Base-by-base conservation (phyloP, 2,797 vertebrate genomes). In the Cheracebus regulus region DNA sequence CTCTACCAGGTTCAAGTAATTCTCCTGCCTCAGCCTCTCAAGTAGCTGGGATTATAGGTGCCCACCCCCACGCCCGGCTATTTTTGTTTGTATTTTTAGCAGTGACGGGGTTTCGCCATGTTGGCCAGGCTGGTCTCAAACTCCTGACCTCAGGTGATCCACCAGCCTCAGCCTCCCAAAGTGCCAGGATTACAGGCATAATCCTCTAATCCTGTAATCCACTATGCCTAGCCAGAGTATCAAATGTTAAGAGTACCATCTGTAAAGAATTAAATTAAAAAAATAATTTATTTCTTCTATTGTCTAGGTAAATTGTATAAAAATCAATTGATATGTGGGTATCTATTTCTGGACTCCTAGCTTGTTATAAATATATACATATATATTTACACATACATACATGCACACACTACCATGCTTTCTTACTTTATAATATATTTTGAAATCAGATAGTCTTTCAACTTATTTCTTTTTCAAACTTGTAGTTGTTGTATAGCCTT, bases 51-150 rank as follows among this genome's bases (percentile, higher is more conserved):
- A 64, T 64, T 64, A n/a, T 64, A 64, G 61, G 14, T 33, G 15
- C 14, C 30, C 30, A 7, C 15, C 30, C 26, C 14, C 14, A n/a
- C 1, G 3, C 15, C 30, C 0, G 7, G 30, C 61, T 33, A 64
- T 33, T 64, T 64, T 64, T 33, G 33, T 64, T 33, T 64, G 14
- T 33, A 64, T n/a, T 64, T 64, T 64, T 64, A n/a, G 61, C n/a
- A 67, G 30, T 0, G 15, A n/a, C 15, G 1, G 7, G 15, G 7
- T 67, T 67, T 67, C 1, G 15, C 30, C 1, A 3, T 33, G 7
- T 67, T 67, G 61, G 61, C 30, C 15, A 67, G 61, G 61, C 15
- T 67, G 7, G 7, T 67, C 30, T 67, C 7, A 7, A 67, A 67
- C 33, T 33, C 30, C 30, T 67, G 61, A 33, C 61, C 61, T 67